Evolutionary conservation across 2,113 vertebrate species (phyloP), one percentile per base, ranked within the genome.

Genomic region (Ceyx melanurus): DNA sequence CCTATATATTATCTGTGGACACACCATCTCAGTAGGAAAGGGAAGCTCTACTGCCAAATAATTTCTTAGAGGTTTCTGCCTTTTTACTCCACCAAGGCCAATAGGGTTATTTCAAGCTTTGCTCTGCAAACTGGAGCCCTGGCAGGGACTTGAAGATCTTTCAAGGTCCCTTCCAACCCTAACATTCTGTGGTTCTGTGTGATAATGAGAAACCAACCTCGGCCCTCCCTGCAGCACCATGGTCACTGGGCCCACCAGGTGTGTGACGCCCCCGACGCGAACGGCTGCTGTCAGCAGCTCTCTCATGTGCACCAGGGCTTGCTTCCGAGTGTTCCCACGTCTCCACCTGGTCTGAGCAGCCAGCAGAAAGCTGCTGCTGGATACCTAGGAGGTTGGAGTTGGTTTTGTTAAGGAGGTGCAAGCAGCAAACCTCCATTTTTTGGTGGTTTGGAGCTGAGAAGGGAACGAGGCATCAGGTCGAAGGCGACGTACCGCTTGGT

Each of bases 141-240:
- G 58, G n/a, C 5, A 81, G 16, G 4, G 37, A 37, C 37, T 37
- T 37, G 37, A 37, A 11, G 37, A 37, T 37, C 37, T 37, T 37
- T 37, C 11, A 11, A 37, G 37, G 37, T 37, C 37, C 37, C 37
- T 37, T 37, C 37, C 37, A 37, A 37, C 37, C 37, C 37, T 37
- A 37, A 37, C 37, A 37, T 10, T 37, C 10, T 37, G 37, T 37
- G 37, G 37, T 37, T 10, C 37, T 37, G 37, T 37, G 37, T 37
- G 37, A 37, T 37, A 37, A 37, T 37, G 37, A 37, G 37, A 37
- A 37, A 92, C 97, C 81, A 94, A 99, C 99, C 99, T 98, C 48
- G 99, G 99, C 42, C 99, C 99, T 35, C 99, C 99, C 93, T 99
- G 99, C 16, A 99, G 98, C 20, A 99, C 99, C 99, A 99, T 99